Percentiles rank a stretch among this genome's conserved stretches.
These are phyloP conservation scores for Lamellibrachia columna DNA, from an alignment of 2,888 invertebrate genomes.

Conservation along the genomic window DNA sequence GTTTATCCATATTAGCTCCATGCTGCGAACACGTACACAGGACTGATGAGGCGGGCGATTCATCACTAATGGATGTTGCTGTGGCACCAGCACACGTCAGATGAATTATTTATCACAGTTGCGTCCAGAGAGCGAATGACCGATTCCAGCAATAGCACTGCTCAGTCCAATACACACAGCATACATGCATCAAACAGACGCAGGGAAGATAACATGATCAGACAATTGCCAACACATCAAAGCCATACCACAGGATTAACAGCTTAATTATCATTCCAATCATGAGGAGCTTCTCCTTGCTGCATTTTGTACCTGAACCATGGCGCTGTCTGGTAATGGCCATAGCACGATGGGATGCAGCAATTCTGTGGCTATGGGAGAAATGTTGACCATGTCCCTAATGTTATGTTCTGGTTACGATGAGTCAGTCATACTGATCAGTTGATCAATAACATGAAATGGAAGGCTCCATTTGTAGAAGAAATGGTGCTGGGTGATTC, in stretches of 20 bases:
- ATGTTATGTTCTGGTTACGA: not conserved
- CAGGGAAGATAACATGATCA: not conserved
- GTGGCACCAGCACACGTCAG: not conserved
- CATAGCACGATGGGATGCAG: not conserved
- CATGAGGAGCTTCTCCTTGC: not conserved
- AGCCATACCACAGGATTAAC: not conserved
- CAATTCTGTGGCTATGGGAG: not conserved
- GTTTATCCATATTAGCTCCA: not conserved
- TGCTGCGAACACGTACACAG: not conserved
- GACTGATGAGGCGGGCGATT: not conserved
- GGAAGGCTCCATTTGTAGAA: too few species aligned
- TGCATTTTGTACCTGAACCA: not conserved
- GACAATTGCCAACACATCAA: not conserved
- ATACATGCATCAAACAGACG: not conserved
- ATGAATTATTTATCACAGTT: not conserved
- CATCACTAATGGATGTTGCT: constrained; percentile 3
- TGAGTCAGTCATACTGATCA: not conserved
- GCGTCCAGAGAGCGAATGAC: not conserved
- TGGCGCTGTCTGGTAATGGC: not conserved
- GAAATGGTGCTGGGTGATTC: too few species aligned
- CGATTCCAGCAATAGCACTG: not conserved
- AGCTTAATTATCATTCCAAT: not conserved
- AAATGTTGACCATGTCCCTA: not conserved
- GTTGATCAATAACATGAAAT: not conserved
- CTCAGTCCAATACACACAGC: not conserved